A percentile compares a stretch with the other conserved stretches of the same genome.
Conservation (phyloP, 2,797 vertebrate genomes). For the Sciaenops ocellatus region DNA sequence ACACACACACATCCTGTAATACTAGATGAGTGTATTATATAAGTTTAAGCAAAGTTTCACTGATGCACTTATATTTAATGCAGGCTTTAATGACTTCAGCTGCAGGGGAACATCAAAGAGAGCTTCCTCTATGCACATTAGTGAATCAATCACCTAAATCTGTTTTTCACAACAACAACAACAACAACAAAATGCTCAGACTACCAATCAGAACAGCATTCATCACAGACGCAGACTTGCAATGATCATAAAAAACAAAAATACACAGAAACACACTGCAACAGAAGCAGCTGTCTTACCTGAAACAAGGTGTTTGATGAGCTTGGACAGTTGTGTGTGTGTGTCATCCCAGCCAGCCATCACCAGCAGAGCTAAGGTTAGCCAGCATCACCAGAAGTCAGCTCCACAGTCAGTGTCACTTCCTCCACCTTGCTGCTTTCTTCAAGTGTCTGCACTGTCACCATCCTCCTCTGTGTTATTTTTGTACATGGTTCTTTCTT, state of each 20-base stretch:
- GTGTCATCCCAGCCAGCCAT: too few species aligned
- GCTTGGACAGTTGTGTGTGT: not conserved
- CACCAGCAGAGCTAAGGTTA: not conserved
- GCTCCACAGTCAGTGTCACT: not conserved
- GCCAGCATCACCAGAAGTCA: not conserved
- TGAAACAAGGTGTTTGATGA: not conserved
- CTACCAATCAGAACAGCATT: conserved; percentile 3
- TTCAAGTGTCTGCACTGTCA: not conserved
- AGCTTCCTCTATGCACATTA: not conserved
- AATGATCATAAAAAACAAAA: not conserved
- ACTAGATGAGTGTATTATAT: not conserved
- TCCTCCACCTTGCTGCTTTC: not conserved
- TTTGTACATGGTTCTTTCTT: not conserved
- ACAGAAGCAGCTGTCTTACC: conserved; percentile 6
- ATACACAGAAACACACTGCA: not conserved
- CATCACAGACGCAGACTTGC: conserved; percentile 1
- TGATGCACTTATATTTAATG: not conserved
- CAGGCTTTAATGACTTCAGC: conserved; percentile 19
- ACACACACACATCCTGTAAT: not conserved
- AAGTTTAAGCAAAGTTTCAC: not conserved
- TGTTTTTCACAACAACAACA: conserved; percentile 5
- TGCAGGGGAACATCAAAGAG: conserved; percentile 6
- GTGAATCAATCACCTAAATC: conserved; percentile 26
- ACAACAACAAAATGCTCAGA: not conserved
- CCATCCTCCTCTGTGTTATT: not conserved